These are phyloP conservation scores for Piaya cayana DNA, from an alignment of 2,113 vertebrate genomes.

Conservation along the genomic window DNA sequence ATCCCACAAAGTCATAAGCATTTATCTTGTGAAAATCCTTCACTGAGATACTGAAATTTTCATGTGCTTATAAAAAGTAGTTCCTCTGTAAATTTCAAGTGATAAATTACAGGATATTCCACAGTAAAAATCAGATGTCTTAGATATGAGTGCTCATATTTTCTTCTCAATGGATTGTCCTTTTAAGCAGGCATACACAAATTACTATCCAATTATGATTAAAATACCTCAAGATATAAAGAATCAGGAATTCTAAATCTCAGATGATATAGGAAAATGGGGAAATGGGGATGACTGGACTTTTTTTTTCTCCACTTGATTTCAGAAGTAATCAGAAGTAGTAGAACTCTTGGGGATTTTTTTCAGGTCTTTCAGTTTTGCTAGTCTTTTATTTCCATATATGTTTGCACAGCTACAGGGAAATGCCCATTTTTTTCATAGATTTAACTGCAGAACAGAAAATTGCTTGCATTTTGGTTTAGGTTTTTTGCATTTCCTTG, in stretches of 20 bases:
- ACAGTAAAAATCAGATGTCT: background rate
- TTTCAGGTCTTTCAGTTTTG: background rate
- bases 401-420: background rate
- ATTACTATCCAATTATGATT: background rate
- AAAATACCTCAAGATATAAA: background rate
- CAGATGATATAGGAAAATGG: background rate
- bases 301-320: background rate
- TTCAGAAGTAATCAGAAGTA: background rate
- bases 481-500: background rate
- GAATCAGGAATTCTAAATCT: background rate
- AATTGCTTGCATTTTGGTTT: background rate
- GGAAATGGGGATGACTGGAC: background rate
- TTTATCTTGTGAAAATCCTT: background rate
- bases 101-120: background rate
- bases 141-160: background rate
- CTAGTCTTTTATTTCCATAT: background rate
- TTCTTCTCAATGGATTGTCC: background rate
- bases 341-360: background rate
- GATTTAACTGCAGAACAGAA: background rate
- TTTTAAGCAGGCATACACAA: background rate
- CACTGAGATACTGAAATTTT: background rate
- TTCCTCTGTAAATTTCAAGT: background rate
- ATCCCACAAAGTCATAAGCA: background rate
- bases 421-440: background rate
- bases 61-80: background rate